A percentile compares a stretch with the other conserved stretches of the same genome.
Conservation (phyloP, 2,797 vertebrate genomes). For the Poecilia wingei region DNA sequence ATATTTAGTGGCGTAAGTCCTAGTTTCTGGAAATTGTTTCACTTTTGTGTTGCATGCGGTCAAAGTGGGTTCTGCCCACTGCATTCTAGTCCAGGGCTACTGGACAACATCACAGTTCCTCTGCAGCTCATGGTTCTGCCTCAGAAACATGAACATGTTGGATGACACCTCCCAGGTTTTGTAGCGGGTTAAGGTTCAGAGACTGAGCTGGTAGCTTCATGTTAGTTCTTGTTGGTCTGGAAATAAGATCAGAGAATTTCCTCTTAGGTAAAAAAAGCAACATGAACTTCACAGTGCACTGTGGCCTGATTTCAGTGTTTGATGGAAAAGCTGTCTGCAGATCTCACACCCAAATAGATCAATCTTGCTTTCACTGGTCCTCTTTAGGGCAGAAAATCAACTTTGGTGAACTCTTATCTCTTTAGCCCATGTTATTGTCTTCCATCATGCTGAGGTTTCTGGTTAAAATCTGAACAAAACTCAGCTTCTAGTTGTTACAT, state of each 20-base stretch:
- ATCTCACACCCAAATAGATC: neutral
- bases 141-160: neutral
- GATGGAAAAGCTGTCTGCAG: neutral
- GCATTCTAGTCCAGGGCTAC: neutral
- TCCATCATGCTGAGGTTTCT: neutral
- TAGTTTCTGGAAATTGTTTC: neutral
- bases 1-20: neutral
- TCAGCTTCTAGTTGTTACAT: neutral
- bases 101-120: neutral
- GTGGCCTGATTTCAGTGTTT: neutral
- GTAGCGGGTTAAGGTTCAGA: neutral
- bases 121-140: neutral
- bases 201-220: neutral
- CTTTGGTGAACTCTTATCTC: neutral
- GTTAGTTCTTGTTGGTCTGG: neutral
- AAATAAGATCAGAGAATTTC: neutral
- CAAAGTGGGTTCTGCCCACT: neutral
- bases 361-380: neutral
- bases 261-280: neutral
- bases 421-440: neutral
- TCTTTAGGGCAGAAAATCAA: neutral
- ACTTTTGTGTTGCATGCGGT: neutral
- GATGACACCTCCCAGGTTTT: neutral
- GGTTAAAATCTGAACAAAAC: too few relatives aligned
- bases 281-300: neutral